Base-by-base conservation (phyloP, 2,113 vertebrate genomes). In the Holacanthus passer region DNA sequence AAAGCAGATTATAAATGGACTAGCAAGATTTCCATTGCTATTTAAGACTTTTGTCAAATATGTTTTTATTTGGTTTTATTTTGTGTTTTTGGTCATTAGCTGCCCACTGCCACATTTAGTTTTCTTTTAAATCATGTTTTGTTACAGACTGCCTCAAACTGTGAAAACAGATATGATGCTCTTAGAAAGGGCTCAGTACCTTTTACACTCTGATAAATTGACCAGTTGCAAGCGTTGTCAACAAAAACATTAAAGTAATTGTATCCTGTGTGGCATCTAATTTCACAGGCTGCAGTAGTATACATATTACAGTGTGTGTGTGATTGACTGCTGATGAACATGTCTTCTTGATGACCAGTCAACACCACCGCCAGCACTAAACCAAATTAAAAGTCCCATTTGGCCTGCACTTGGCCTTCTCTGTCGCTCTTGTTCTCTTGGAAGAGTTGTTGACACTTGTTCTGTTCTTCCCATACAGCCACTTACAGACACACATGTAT, bases 321-420 rank as follows among this genome's bases (percentile, higher is more conserved):
- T 35, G 20, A 24, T 31, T 71, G 72, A 64, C 73, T 27, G 5
- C 71, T 87, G 84, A 90, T 90, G 76, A 89, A 82, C 84, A 81
- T 37, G 73, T 91, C 87, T 85, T 77, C 82, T 81, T 87, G 76
- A 92, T 89, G 88, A 88, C 89, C 63, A 67, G 80, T 73, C 66
- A 50, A 87, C 63, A 45, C 73, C 53, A 55, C 83, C 41, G 45
- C 81, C 85, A 87, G 87, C 56, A 63, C 79, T 70, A 66, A 89
- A 90, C 84, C 64, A 66, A 84, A 91, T 73, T 79, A 88, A 88
- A 90, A 77, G 84, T 80, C 77, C 59, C 78, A 82, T 76, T 81
- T 35, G 80, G 87, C 78, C 86, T 55, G 19, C 55, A 52, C 88
- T 73, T 74, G 52, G 39, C 24, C 53, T 31, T 43, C 64, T 85